phyloP scores from a whole-genome alignment of 2,888 invertebrate species.

The Deroplatys truncata region DNA sequence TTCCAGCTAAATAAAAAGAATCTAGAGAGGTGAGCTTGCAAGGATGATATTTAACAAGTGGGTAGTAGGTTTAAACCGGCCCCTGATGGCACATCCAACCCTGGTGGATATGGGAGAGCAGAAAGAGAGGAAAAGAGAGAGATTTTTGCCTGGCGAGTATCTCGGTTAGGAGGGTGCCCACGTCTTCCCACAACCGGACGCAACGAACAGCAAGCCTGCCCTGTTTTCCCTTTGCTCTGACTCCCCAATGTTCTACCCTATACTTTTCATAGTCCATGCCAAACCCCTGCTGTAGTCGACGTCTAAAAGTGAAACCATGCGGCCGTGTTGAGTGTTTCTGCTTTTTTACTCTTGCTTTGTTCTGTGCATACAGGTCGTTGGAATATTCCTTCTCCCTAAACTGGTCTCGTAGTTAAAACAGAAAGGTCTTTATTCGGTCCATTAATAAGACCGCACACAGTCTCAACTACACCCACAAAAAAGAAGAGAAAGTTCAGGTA shows the following conservation, averaged over 20 bases:
- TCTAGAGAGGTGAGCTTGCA: neutral
- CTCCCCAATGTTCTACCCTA: neutral
- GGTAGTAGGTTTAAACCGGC: neutral
- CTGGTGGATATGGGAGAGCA: neutral
- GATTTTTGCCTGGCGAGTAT: neutral
- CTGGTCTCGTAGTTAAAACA: neutral
- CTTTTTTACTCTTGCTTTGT: neutral
- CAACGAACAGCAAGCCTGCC: neutral
- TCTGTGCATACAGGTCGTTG: neutral
- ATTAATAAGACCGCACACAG: neutral
- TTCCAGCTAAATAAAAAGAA: neutral
- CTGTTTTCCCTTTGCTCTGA: neutral
- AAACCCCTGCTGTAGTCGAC: neutral
- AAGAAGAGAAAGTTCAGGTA: neutral
- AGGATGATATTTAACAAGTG: neutral
- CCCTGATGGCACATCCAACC: neutral
- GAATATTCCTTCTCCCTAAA: neutral
- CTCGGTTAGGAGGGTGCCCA: neutral
- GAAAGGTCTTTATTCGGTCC: neutral
- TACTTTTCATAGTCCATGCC: neutral
- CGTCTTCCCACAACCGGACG: neutral
- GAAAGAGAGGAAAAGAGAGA: neutral
- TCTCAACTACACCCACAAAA: neutral
- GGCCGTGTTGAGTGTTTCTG: neutral
- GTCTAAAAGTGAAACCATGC: neutral